A percentile compares a stretch with the other conserved stretches of the same genome.
These are phyloP conservation scores for Lepetodrilus schrolli DNA, from an alignment of 2,888 invertebrate genomes.

Conservation along the genomic window DNA sequence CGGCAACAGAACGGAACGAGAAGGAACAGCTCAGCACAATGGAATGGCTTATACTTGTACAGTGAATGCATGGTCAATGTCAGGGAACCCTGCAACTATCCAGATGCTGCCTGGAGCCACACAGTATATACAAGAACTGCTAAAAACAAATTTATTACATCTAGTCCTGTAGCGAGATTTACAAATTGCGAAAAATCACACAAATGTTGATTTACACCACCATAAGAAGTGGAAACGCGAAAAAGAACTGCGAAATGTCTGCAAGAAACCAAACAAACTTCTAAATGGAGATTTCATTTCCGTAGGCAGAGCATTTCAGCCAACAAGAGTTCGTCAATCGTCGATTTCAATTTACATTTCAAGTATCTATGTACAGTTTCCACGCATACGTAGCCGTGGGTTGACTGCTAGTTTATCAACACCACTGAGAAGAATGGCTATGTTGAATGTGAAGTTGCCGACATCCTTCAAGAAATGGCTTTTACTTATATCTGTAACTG, in stretches of 20 bases:
- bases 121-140: not conserved
- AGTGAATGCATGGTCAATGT: conserved; percentile 5
- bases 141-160: conserved; percentile 24
- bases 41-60: no score
- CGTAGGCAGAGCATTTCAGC: not conserved
- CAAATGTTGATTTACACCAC: not conserved
- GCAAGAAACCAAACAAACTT: not conserved
- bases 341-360: conserved; percentile 14
- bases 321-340: conserved; percentile 5
- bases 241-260: no score
- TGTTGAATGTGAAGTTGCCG: not conserved
- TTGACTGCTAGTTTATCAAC: not conserved
- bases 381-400: no score
- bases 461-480: not conserved
- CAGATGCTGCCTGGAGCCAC: conserved; percentile 10
- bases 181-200: conserved; percentile 21
- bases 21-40: no score
- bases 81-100: not conserved
- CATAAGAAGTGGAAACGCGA: not conserved
- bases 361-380: conserved; percentile 14
- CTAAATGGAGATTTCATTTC: not conserved
- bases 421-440: not conserved
- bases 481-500: no score
- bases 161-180: conserved; percentile 9
- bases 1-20: no score